A percentile compares a stretch with the other conserved stretches of the same genome.
phyloP scores from a whole-genome alignment of 2,113 vertebrate species.

The Jaculus jaculus region DNA sequence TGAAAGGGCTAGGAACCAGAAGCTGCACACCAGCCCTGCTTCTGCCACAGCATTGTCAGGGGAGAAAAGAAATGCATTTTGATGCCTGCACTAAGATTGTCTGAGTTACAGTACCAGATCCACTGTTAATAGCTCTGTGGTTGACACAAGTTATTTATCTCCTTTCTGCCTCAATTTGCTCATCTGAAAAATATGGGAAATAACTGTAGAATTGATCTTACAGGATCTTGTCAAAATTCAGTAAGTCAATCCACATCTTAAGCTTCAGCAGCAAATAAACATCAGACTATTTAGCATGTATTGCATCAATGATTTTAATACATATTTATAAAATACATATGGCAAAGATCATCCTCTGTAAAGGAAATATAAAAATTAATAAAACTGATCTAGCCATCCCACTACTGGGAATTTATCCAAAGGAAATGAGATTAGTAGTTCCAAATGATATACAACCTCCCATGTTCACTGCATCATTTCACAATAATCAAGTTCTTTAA shows the following conservation, averaged over 20 bases:
- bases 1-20: background rate
- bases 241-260: background rate
- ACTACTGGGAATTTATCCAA: background rate
- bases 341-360: background rate
- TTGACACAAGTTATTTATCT: background rate
- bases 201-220: background rate
- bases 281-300: background rate
- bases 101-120: background rate
- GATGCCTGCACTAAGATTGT: background rate
- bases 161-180: background rate
- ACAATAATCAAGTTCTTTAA: background rate
- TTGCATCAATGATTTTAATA: background rate
- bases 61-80: background rate
- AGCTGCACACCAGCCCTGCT: background rate
- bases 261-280: slow-evolving; percentile 22
- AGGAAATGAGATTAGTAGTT: background rate
- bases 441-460: background rate
- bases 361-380: background rate
- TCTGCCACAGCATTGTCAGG: background rate
- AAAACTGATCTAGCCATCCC: background rate
- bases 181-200: background rate
- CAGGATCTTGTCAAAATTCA: background rate
- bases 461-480: background rate
- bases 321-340: background rate
- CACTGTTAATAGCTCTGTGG: background rate